These are phyloP conservation scores for Sycobia sp. DNA, from an alignment of 1,140 invertebrate genomes.

Conservation along the genomic window DNA sequence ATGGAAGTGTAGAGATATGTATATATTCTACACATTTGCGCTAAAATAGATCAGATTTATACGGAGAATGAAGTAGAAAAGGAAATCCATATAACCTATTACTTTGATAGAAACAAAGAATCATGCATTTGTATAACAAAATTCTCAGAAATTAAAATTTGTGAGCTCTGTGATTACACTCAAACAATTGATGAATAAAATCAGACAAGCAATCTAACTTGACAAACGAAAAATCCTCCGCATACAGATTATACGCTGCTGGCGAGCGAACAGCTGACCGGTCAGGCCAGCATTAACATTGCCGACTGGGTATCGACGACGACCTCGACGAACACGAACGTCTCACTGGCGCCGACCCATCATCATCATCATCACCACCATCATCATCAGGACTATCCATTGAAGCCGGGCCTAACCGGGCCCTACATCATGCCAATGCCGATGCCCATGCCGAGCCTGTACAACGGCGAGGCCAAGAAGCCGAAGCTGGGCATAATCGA, in stretches of 20 bases:
- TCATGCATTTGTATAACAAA: too few relatives aligned
- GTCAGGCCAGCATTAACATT: conserved; percentile 22
- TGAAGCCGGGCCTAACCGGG: conserved; percentile 56
- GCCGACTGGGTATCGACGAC: conserved; percentile 49
- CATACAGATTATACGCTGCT: conserved; percentile 28
- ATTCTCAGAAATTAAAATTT: too few relatives aligned
- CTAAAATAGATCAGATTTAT: too few relatives aligned
- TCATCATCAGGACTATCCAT: conserved; percentile 66
- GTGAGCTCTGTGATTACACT: too few relatives aligned
- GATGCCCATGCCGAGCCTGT: conserved; percentile 71
- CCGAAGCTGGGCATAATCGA: conserved; percentile 79
- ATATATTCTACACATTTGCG: too few relatives aligned
- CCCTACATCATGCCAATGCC: conserved; percentile 65
- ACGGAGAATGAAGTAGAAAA: too few relatives aligned
- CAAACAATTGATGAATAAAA: too few relatives aligned
- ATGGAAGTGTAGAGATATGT: too few relatives aligned
- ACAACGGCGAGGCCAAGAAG: conserved; percentile 73
- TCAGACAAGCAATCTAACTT: too few relatives aligned
- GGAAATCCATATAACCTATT: too few relatives aligned
- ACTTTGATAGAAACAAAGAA: too few relatives aligned
- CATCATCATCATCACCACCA: too few relatives aligned
- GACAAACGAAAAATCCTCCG: conserved; percentile 1
- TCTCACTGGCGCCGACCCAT: background rate
- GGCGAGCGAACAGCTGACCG: conserved; percentile 15
- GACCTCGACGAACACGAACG: background rate